Evolutionary conservation across 1,140 invertebrate species (phyloP), one percentile per base, ranked within the genome.

Genomic region (Physella acuta): DNA sequence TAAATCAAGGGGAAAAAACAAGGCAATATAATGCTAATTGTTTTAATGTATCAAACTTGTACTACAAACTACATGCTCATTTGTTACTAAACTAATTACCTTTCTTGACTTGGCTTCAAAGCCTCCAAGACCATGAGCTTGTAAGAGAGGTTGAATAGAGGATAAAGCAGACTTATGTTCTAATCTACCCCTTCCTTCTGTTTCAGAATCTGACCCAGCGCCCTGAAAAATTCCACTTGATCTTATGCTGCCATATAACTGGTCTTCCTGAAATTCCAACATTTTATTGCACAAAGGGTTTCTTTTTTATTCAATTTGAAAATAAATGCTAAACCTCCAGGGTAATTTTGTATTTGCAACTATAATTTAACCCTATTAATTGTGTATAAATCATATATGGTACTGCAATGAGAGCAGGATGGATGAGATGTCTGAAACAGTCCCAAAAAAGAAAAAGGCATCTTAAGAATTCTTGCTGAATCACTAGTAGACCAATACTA

Each of bases 241-340:
- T n/a, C 73, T 68, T 24, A 77, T 20, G 34, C 72, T 64, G 44
- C 76, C 74, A 58, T 73, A 78, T 49, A 80, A 65, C 33, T 80
- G 75, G 71, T 80, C 79, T 64, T 80, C 77, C 79, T 80, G 49
- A 26, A 76, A 44, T 44, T 55, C 52, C 11, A n/a, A n/a, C n/a
- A n/a, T n/a, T n/a, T n/a, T n/a, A n/a, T n/a, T n/a, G n/a, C n/a
- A n/a, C n/a, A n/a, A n/a, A n/a, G n/a, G n/a, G n/a, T n/a, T n/a
- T n/a, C n/a, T n/a, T n/a, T n/a, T n/a, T n/a, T n/a, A n/a, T n/a
- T n/a, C n/a, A n/a, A n/a, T n/a, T n/a, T n/a, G n/a, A n/a, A n/a
- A n/a, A n/a, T n/a, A n/a, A n/a, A n/a, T n/a, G n/a, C n/a, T n/a
- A n/a, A n/a, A n/a, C n/a, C n/a, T n/a, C n/a, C n/a, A n/a, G n/a